Evolutionary conservation across 1,140 invertebrate species (phyloP), one percentile per base, ranked within the genome.

Genomic region (Euwallacea similis): DNA sequence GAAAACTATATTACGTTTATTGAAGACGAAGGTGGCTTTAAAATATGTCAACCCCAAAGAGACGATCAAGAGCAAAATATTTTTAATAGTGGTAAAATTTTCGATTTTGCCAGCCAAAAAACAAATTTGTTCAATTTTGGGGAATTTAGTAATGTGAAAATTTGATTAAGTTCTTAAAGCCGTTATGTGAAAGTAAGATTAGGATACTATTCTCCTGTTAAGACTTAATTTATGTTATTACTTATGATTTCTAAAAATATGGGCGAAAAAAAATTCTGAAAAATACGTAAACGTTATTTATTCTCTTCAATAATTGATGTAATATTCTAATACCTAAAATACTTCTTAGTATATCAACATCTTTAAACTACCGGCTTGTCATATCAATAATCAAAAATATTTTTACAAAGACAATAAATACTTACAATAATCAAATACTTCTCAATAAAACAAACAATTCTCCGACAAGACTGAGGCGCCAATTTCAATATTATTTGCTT

Each of bases 251-350:
- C 10, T 11, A 4, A 33, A 41, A 50, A 8, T 16, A 50, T 21
- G 55, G 16, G n/a, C 13, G 15, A 13, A 43, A 13, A 61, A 62
- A 50, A 61, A 42, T 9, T n/a, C 6, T 21, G 42, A 11, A 55
- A 21, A 16, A 60, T 65, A 59, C 66, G 46, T 55, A 70, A 73
- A 70, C 63, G 63, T 58, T 68, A 46, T 73, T 73, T 70, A 66
- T 70, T 62, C 50, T 69, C 42, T 64, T 55, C 53, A 33, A 70
- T 62, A 65, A 64, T 66, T 47, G 42, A 11, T 73, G 21, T 64
- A 73, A 50, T 67, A 21, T 55, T 73, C 69, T 71, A 71, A 65
- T 63, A 59, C 58, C 69, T 71, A 71, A 71, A 74, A 74, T 71
- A 71, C 69, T 71, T 68, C 43, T 71, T 58, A 71, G 21, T 65